These are phyloP conservation scores for Grammomys dolichurus DNA, from an alignment of 2,113 vertebrate species.

Conservation along the genomic window DNA sequence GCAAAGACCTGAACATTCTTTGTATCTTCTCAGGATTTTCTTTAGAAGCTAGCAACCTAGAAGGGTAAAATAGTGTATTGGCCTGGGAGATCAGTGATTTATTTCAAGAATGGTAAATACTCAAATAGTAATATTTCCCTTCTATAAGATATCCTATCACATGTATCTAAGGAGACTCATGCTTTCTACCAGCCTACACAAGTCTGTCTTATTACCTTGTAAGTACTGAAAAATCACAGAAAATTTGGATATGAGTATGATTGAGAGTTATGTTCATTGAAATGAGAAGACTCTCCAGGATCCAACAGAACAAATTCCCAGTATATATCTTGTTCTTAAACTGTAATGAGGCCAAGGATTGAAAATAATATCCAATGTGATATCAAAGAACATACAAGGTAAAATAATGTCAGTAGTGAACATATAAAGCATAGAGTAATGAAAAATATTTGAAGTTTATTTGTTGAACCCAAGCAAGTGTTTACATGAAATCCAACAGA, in stretches of 20 bases:
- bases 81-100: not conserved
- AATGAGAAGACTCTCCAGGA: not conserved
- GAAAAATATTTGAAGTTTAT: not conserved
- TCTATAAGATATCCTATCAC: not conserved
- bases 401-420: not conserved
- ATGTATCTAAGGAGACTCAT: not conserved
- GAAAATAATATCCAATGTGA: not conserved
- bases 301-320: not conserved
- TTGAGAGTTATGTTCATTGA: not conserved
- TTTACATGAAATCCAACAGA: not conserved
- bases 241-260: not conserved
- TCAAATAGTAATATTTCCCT: not conserved
- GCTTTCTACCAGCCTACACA: not conserved
- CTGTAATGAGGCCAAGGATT: not conserved
- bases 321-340: not conserved
- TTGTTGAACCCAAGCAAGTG: not conserved
- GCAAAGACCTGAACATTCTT: not conserved
- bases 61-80: not conserved
- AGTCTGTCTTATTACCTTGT: not conserved
- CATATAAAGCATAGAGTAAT: not conserved
- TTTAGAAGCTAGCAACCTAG: not conserved
- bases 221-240: not conserved
- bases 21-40: not conserved
- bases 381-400: not conserved
- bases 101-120: not conserved